Evolutionary conservation across 2,797 vertebrate genomes (phyloP).

Genomic region (Pogonophryne albipinna): DNA sequence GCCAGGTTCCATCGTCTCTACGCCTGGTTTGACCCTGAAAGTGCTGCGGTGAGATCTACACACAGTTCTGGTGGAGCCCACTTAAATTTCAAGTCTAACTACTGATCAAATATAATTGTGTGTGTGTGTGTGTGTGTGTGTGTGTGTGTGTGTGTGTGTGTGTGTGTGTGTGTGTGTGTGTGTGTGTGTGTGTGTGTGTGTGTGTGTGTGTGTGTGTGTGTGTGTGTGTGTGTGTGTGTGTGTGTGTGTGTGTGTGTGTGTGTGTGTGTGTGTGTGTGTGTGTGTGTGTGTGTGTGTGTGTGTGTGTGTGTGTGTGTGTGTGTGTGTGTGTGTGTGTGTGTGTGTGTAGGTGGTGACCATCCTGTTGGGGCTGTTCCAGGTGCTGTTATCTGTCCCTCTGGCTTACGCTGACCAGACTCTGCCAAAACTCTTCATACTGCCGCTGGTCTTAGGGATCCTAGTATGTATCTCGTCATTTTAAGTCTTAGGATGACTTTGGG

Average conservation of each 20-base stretch:
- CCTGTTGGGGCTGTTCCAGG: constrained; percentile 79
- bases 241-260: not conserved
- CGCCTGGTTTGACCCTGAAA: constrained; percentile 75
- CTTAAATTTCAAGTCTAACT: not conserved
- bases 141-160: too few relatives aligned
- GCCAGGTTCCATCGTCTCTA: constrained; percentile 52
- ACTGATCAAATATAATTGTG: not conserved
- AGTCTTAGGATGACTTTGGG: not conserved
- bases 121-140: too few relatives aligned
- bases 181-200: not conserved
- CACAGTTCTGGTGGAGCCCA: not conserved
- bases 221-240: too few relatives aligned
- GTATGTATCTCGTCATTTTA: constrained; percentile 65
- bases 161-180: not conserved
- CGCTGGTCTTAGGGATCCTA: constrained; percentile 72
- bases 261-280: too few relatives aligned
- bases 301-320: too few relatives aligned
- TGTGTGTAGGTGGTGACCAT: constrained; percentile 77
- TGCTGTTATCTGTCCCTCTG: constrained; percentile 72
- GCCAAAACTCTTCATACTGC: constrained; percentile 67
- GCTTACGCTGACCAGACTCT: constrained; percentile 30
- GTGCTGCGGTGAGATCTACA: constrained; percentile 73
- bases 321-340: not conserved
- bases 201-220: too few relatives aligned
- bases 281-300: too few relatives aligned